A percentile compares a stretch with the other conserved stretches of the same genome.
These are phyloP conservation scores for Sebastes fasciatus DNA, from an alignment of 2,113 vertebrate species.

Conservation along the genomic window DNA sequence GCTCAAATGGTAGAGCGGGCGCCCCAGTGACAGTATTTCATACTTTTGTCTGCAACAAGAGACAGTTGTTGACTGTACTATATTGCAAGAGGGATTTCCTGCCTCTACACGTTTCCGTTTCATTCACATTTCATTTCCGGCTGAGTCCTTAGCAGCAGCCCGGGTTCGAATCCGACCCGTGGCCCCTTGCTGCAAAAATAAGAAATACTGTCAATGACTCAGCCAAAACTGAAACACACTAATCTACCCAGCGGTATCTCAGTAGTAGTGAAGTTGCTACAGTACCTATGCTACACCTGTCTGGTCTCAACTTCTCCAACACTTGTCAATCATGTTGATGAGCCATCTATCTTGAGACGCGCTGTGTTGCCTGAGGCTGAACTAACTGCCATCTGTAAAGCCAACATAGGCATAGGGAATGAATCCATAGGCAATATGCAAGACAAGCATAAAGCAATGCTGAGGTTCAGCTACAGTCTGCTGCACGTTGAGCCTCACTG, in stretches of 20 bases:
- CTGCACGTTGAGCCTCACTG: background rate
- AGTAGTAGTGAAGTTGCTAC: constrained; percentile 14
- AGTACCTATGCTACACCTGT: constrained; percentile 2
- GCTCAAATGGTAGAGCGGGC: background rate
- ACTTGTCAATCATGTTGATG: constrained; percentile 57
- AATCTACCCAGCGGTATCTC: constrained; percentile 34
- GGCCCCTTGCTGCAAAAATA: background rate
- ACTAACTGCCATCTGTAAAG: constrained; percentile 30
- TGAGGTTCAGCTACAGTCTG: background rate
- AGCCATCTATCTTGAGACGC: constrained; percentile 18
- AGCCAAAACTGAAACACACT: constrained; percentile 19
- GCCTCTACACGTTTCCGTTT: constrained; percentile 24
- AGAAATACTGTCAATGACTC: constrained; percentile 34
- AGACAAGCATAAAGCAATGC: constrained; percentile 9
- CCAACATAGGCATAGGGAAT: constrained; percentile 15
- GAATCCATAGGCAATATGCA: constrained; percentile 12
- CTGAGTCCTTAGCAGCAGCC: background rate
- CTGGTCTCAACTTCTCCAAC: constrained; percentile 23
- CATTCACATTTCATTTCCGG: background rate
- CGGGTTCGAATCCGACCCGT: background rate
- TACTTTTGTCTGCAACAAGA: constrained; percentile 42
- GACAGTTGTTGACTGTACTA: constrained; percentile 51
- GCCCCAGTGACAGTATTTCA: constrained; percentile 21
- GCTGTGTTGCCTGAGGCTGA: constrained; percentile 35
- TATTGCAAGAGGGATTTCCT: constrained; percentile 36